phyloP scores from a whole-genome alignment of 2,113 vertebrate species.

The Vulpes lagopus region DNA sequence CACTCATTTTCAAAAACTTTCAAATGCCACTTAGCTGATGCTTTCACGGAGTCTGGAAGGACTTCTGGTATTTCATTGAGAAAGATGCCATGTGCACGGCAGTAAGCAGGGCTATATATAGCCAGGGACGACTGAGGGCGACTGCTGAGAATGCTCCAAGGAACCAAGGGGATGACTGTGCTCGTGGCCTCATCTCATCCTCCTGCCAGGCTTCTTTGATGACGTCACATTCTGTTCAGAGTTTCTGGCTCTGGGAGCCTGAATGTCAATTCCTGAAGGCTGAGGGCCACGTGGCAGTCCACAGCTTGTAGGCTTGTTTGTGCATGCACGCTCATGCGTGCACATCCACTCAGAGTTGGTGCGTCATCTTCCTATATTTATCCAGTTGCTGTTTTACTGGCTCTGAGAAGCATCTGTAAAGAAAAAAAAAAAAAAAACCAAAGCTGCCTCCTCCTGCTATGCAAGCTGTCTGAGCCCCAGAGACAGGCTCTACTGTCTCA shows the following conservation, averaged over 20 bases:
- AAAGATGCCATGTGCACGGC: background rate
- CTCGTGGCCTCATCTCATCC: background rate
- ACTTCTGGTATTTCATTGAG: constrained; percentile 68
- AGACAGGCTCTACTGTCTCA: background rate
- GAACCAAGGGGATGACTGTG: background rate
- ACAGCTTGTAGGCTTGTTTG: background rate
- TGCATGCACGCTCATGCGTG: background rate
- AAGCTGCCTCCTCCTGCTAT: constrained; percentile 54
- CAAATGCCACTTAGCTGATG: constrained; percentile 31
- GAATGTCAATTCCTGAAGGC: constrained; percentile 21
- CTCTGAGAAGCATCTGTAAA: constrained; percentile 60
- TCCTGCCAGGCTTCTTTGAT: constrained; percentile 41
- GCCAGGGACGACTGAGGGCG: background rate
- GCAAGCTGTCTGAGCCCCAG: constrained; percentile 61
- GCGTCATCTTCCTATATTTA: constrained; percentile 73
- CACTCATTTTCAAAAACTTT: constrained; percentile 67
- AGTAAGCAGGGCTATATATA: constrained; percentile 45
- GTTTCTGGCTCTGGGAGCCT: background rate
- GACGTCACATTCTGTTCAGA: background rate
- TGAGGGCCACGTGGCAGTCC: constrained; percentile 28
- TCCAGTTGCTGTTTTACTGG: constrained; percentile 65
- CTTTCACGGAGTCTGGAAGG: constrained; percentile 57
- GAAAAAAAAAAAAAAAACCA: background rate
- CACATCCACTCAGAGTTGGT: background rate
- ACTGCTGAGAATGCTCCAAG: background rate